Evolutionary conservation across 2,888 invertebrate genomes (phyloP).

Genomic region (Leptinotarsa peninsularis): DNA sequence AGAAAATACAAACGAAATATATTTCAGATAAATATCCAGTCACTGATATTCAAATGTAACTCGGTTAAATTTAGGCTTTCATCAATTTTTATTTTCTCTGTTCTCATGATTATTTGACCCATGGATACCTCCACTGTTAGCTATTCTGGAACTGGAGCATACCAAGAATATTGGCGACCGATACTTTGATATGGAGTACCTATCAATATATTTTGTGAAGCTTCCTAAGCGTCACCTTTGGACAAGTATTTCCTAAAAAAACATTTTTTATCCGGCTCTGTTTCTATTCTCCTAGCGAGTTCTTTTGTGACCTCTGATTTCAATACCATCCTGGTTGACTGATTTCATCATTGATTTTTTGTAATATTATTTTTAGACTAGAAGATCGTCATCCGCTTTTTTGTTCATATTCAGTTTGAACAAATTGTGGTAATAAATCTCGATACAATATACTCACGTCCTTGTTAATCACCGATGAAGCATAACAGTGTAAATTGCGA

Average conservation of each 20-base stretch:
- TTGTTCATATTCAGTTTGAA: background rate
- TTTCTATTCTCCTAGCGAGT: background rate
- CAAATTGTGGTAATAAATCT: conserved; percentile 9
- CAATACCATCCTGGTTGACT: conserved; percentile 12
- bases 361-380: background rate
- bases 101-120: too few species aligned
- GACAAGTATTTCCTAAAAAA: background rate
- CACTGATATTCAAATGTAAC: too few species aligned
- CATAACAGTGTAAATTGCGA: background rate
- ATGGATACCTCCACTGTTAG: too few species aligned
- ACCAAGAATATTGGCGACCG: too few species aligned
- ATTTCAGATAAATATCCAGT: too few species aligned
- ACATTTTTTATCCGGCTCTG: background rate
- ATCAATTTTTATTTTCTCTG: too few species aligned
- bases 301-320: background rate
- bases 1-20: too few species aligned
- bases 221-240: too few species aligned
- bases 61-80: too few species aligned
- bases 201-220: too few species aligned
- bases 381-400: conserved; percentile 9
- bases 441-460: background rate
- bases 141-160: too few species aligned
- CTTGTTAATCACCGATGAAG: background rate
- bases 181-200: too few species aligned
- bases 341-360: conserved; percentile 13